Percentiles rank a stretch among this genome's conserved stretches.
Conservation (phyloP, 2,888 invertebrate species). For the Spilosoma lubricipeda region DNA sequence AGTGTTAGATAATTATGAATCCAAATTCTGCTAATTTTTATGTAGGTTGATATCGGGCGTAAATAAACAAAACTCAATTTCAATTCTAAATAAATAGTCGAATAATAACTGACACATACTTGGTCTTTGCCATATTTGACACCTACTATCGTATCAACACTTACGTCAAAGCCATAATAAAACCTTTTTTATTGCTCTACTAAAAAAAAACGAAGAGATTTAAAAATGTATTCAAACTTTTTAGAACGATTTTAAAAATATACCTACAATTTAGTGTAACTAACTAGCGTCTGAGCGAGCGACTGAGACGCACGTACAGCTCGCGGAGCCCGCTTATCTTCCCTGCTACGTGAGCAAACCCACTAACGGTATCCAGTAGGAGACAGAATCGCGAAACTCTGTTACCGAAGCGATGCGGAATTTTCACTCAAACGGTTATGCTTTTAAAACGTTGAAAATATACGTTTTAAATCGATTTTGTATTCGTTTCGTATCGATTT, state of each 20-base stretch:
- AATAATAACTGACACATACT: neutral
- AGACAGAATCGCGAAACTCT: constrained; percentile 39
- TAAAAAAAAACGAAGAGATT: neutral
- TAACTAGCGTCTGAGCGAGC: constrained; percentile 42
- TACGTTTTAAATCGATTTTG: neutral
- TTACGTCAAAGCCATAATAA: neutral
- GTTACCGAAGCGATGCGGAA: constrained; percentile 46
- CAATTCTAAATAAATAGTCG: neutral
- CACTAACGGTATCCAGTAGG: constrained; percentile 52
- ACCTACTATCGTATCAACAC: neutral
- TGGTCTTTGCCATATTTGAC: neutral
- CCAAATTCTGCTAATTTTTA: neutral
- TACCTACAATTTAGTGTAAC: constrained; percentile 33
- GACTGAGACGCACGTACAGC: constrained; percentile 36
- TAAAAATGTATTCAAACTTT: neutral
- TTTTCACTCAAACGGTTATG: constrained; percentile 43
- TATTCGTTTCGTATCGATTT: constrained; percentile 1
- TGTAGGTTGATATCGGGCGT: neutral
- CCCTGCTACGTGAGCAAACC: constrained; percentile 51
- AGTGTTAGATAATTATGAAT: neutral
- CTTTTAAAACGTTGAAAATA: constrained; percentile 2
- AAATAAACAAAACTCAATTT: too few species aligned
- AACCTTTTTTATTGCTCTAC: neutral
- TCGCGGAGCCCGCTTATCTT: constrained; percentile 47
- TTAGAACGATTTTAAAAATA: constrained; percentile 4